A percentile compares a stretch with the other conserved stretches of the same genome.
Evolutionary conservation across 2,888 invertebrate species (phyloP).

Genomic region (Molanna angustata): DNA sequence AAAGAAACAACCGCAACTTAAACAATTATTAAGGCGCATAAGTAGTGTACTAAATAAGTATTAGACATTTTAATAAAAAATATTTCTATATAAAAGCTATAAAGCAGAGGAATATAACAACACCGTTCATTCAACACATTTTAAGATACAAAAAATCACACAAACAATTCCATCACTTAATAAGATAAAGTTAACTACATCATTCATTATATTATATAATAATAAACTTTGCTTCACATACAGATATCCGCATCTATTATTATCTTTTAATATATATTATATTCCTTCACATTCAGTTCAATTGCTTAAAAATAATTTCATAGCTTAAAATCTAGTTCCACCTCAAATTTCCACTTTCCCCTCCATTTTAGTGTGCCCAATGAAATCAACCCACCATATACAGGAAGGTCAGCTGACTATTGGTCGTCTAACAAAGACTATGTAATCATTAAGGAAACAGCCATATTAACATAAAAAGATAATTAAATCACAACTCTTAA

Average conservation of each 20-base stretch:
- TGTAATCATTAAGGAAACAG: constrained; percentile 25
- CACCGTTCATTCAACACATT: constrained; percentile 21
- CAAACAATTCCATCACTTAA: too few relatives aligned
- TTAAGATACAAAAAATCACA: too few relatives aligned
- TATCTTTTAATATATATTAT: neutral
- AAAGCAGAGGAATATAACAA: constrained; percentile 30
- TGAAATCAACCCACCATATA: too few relatives aligned
- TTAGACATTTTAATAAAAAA: constrained; percentile 31
- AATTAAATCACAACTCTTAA: constrained; percentile 30
- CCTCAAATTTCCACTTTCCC: too few relatives aligned
- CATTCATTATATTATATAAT: too few relatives aligned
- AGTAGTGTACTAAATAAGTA: constrained; percentile 27
- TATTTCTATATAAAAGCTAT: constrained; percentile 31
- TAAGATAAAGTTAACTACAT: too few relatives aligned
- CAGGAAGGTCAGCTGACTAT: neutral
- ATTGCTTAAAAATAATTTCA: constrained; percentile 17
- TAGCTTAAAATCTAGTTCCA: constrained; percentile 13
- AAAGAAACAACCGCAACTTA: constrained; percentile 27
- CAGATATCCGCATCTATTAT: neutral
- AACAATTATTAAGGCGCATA: constrained; percentile 32
- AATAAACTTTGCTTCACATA: constrained; percentile 10
- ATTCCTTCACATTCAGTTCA: constrained; percentile 27
- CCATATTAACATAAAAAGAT: constrained; percentile 28
- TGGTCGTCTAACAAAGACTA: constrained; percentile 6
- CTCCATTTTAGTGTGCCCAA: too few relatives aligned